Evolutionary conservation across 1,140 invertebrate species (phyloP).

Genomic region (Danaus plexippus): DNA sequence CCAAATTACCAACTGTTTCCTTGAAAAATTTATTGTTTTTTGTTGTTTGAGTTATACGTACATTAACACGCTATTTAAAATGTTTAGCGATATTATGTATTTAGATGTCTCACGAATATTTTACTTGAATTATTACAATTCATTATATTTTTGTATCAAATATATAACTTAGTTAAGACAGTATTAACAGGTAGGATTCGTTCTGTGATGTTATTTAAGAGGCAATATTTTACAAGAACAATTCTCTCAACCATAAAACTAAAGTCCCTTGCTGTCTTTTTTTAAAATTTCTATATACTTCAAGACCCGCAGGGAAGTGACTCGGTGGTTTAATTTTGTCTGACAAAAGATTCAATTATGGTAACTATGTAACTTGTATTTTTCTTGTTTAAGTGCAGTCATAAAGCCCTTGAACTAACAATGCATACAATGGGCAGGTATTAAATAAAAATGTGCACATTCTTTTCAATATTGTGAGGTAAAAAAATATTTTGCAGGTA

Average conservation of each 20-base stretch:
- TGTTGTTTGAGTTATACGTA: too few relatives aligned
- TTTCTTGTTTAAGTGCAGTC: slow-evolving; percentile 5
- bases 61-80: too few relatives aligned
- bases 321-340: slow-evolving; percentile 23
- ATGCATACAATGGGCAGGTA: slow-evolving; percentile 15
- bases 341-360: slow-evolving; percentile 22
- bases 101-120: too few relatives aligned
- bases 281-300: background rate
- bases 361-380: slow-evolving; percentile 8
- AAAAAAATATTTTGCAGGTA: slow-evolving; percentile 10
- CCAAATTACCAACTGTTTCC: slow-evolving; percentile 4
- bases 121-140: too few relatives aligned
- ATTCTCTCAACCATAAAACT: background rate
- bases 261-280: background rate
- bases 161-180: background rate
- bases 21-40: too few relatives aligned
- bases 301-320: slow-evolving; percentile 16
- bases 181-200: too few relatives aligned
- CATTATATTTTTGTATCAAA: background rate
- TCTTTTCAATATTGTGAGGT: background rate
- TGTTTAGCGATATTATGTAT: too few relatives aligned
- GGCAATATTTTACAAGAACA: too few relatives aligned
- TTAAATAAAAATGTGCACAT: background rate
- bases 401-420: slow-evolving; percentile 17
- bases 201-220: too few relatives aligned